These are phyloP conservation scores for Nasalis larvatus DNA, from an alignment of 2,113 vertebrate species.

Conservation along the genomic window DNA sequence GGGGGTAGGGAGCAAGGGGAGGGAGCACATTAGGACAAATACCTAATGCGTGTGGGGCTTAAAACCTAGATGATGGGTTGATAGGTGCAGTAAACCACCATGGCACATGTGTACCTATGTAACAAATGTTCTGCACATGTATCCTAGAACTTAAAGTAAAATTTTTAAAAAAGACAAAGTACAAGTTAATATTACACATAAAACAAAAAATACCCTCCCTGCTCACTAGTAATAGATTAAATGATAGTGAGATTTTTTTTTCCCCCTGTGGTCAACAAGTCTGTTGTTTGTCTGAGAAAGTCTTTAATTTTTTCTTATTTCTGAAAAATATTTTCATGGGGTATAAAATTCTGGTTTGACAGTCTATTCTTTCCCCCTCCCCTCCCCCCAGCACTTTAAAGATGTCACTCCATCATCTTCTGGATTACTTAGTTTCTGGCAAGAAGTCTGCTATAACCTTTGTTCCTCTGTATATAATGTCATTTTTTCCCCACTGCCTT, in stretches of 20 bases:
- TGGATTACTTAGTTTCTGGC: neutral
- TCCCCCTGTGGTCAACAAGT: neutral
- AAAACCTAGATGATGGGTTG: too few relatives aligned
- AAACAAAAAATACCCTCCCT: neutral
- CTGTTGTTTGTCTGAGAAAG: neutral
- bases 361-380: neutral
- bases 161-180: neutral
- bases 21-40: too few relatives aligned
- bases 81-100: too few relatives aligned
- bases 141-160: too few relatives aligned
- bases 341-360: neutral
- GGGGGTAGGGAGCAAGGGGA: too few relatives aligned
- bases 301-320: neutral
- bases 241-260: neutral
- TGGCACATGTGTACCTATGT: too few relatives aligned
- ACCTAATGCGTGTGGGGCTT: too few relatives aligned
- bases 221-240: neutral
- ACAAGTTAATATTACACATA: neutral
- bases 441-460: constrained; percentile 6
- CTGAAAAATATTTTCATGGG: neutral
- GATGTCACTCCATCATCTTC: neutral
- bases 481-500: neutral
- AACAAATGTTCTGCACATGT: too few relatives aligned
- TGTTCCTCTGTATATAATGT: neutral
- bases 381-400: neutral